These are phyloP conservation scores for Drosophila cardini DNA, from an alignment of 1,140 invertebrate species.

Conservation along the genomic window DNA sequence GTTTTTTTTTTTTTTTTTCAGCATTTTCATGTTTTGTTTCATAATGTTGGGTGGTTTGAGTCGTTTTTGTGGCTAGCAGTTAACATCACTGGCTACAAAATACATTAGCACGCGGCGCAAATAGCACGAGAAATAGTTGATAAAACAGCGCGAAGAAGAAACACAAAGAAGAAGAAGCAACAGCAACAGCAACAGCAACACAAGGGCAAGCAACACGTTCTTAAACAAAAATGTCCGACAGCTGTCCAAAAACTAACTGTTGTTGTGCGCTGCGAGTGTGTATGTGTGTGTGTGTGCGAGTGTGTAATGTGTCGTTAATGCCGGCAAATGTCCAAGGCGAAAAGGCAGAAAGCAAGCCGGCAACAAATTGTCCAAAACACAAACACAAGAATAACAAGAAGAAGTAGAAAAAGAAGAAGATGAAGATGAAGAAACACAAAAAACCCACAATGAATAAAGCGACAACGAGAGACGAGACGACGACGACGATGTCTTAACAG, in stretches of 20 bases:
- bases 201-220: conserved; percentile 39
- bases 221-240: neutral
- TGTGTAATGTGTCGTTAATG: neutral
- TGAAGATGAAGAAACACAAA: conserved; percentile 20
- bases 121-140: neutral
- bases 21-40: no score
- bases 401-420: conserved; percentile 36
- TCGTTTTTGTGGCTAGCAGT: no score
- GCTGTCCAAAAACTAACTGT: conserved; percentile 19
- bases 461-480: conserved; percentile 53
- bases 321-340: conserved; percentile 18
- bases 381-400: conserved; percentile 30
- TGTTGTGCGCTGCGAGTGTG: neutral
- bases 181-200: neutral
- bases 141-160: no score
- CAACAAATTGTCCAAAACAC: conserved; percentile 30
- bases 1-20: no score
- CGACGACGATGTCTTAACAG: conserved; percentile 81
- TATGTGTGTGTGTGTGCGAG: neutral
- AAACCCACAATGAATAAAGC: conserved; percentile 47
- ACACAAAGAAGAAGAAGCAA: neutral
- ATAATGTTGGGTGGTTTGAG: no score
- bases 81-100: no score
- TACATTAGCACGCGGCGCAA: neutral
- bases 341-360: conserved; percentile 29